Base-by-base conservation (phyloP, 2,888 invertebrate genomes). In the Tupiocoris notatus region DNA sequence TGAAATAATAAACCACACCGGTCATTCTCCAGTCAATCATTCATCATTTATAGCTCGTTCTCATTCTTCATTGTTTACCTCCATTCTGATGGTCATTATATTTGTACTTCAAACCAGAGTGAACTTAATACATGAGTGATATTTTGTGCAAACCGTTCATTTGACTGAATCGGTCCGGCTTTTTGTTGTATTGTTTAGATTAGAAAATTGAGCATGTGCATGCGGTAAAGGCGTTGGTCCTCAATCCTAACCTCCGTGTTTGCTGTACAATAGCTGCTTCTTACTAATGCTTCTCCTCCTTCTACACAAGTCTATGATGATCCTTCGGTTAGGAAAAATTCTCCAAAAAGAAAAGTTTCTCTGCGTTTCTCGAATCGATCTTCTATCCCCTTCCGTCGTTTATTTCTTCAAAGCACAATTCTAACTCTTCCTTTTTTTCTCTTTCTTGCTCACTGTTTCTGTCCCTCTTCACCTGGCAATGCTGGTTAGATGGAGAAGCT, bases 271-370 rank as follows among this genome's bases (percentile, higher is more conserved):
- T 77, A 76, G 78, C 65, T 67, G 76, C 70, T 76, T 68, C 6
- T 39, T 63, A 79, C 74, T 80, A 80, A 80, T 70, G 79, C 79
- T 79, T 80, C 65, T 68, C 61, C 75, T 79, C 80, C 80, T 80
- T 80, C 80, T 80, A 77, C 78, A 79, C 80, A 80, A 80, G 80
- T 80, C 79, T 79, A 77, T 79, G 78, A 77, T 66, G 70, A 75
- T 75, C 75, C 75, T 75, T 73, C 54, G 7, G 21, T 25, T 59
- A 9, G 17, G 59, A n/a, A 59, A 3, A 59, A 9, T n/a, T 17
- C 59, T n/a, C n/a, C 20, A 2, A 7, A 21, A 65, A 24, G 56
- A 74, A 64, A 18, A 62, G 9, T 23, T 16, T 56, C 62, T 67
- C n/a, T n/a, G n/a, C 21, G 56, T 17, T 16, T 56, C 57, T 63